These are phyloP conservation scores for Aspiorhynchus laticeps DNA, from an alignment of 2,113 vertebrate genomes.

Conservation along the genomic window DNA sequence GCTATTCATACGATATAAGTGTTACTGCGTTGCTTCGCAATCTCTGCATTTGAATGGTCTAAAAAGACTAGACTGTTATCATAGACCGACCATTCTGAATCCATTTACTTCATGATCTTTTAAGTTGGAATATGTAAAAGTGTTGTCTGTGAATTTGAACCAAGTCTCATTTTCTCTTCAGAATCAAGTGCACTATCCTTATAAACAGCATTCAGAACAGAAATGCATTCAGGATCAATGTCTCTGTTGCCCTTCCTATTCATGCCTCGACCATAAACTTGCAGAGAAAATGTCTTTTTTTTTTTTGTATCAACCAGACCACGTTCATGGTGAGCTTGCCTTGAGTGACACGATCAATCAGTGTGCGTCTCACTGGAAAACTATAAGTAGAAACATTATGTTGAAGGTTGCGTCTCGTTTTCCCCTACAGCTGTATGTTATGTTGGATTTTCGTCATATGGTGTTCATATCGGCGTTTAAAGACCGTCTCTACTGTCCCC, in stretches of 20 bases:
- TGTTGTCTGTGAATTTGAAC: neutral
- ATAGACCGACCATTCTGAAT: neutral
- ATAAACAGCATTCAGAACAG: neutral
- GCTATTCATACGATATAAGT: neutral
- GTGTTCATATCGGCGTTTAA: neutral
- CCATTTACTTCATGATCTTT: neutral
- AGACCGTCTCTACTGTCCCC: neutral
- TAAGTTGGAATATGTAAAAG: constrained; percentile 17
- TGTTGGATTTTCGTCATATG: neutral
- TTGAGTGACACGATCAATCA: neutral
- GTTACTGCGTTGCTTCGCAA: neutral
- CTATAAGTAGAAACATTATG: constrained; percentile 24
- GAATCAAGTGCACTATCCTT: neutral
- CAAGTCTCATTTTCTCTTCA: neutral
- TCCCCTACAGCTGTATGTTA: neutral
- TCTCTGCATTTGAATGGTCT: neutral
- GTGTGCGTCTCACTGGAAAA: neutral
- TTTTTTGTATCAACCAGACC: neutral
- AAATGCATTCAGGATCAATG: neutral
- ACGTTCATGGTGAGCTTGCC: neutral
- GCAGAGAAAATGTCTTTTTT: neutral
- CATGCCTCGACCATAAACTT: neutral
- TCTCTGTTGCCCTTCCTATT: neutral
- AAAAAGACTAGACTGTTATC: neutral
- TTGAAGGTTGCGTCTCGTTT: constrained; percentile 41